Evolutionary conservation across 2,113 vertebrate genomes (phyloP).

Genomic region (Heterotilapia buettikoferi): DNA sequence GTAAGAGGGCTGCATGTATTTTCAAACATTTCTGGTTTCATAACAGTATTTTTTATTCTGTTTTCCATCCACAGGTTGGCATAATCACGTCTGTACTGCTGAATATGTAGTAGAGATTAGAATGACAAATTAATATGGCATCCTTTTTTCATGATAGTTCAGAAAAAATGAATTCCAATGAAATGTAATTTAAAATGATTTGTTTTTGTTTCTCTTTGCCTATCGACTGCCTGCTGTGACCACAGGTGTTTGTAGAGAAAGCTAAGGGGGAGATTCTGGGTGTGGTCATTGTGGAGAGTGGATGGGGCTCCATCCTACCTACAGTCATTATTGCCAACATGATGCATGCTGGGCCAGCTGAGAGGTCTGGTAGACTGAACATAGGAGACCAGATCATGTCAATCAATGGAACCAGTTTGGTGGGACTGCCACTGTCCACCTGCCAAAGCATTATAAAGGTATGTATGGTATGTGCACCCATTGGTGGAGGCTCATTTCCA

Average conservation of each 20-base stretch:
- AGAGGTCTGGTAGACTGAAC: constrained; percentile 90
- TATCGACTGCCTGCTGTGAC: neutral
- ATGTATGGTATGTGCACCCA: constrained; percentile 65
- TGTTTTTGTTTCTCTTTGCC: neutral
- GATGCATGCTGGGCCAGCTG: constrained; percentile 96
- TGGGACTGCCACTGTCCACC: constrained; percentile 95
- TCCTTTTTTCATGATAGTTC: neutral
- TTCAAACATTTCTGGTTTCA: neutral
- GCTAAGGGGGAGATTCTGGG: constrained; percentile 95
- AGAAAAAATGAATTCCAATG: neutral
- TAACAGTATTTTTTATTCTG: neutral
- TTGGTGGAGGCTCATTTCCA: neutral
- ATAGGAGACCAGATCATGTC: constrained; percentile 99
- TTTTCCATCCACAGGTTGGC: neutral
- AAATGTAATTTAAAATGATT: neutral
- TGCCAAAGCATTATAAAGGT: constrained; percentile 99
- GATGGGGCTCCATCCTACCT: constrained; percentile 97
- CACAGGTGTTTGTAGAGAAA: constrained; percentile 89
- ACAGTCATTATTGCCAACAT: constrained; percentile 98
- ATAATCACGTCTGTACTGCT: neutral
- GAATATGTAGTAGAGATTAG: neutral
- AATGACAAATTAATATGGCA: neutral
- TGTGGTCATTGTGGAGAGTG: constrained; percentile 94
- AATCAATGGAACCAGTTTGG: constrained; percentile 94
- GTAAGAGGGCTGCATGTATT: constrained; percentile 62